Conservation (phyloP, 2,113 vertebrate species). For the Lamprotornis superbus region DNA sequence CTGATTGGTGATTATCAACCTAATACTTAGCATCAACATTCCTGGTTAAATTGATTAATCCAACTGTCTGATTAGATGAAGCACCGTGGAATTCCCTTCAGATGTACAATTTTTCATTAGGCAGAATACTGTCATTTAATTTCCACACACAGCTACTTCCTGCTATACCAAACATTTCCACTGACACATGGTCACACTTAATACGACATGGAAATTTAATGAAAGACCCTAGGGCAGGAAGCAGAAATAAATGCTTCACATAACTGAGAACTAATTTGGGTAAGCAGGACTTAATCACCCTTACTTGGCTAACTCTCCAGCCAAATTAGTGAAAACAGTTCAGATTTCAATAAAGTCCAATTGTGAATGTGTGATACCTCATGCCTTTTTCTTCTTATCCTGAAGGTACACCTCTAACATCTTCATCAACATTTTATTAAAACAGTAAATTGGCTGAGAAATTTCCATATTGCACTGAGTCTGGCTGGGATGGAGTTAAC, state of each 20-base stretch:
- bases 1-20: not conserved
- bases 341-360: not conserved
- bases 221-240: not conserved
- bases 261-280: not conserved
- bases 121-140: not conserved
- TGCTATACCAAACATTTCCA: not conserved
- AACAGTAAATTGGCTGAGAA: not conserved
- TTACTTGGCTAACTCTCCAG: not conserved
- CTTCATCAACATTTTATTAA: not conserved
- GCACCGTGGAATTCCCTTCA: not conserved
- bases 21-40: not conserved
- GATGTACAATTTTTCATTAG: not conserved
- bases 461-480: not conserved
- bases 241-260: not conserved
- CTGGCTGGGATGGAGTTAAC: not conserved
- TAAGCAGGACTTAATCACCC: not conserved
- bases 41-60: not conserved
- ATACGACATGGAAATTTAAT: not conserved
- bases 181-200: not conserved
- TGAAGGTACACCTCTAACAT: not conserved
- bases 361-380: not conserved
- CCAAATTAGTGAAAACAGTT: not conserved
- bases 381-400: not conserved
- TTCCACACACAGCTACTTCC: not conserved
- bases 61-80: not conserved